These are phyloP conservation scores for Morpho helenor DNA, from an alignment of 2,888 invertebrate species.

Conservation along the genomic window DNA sequence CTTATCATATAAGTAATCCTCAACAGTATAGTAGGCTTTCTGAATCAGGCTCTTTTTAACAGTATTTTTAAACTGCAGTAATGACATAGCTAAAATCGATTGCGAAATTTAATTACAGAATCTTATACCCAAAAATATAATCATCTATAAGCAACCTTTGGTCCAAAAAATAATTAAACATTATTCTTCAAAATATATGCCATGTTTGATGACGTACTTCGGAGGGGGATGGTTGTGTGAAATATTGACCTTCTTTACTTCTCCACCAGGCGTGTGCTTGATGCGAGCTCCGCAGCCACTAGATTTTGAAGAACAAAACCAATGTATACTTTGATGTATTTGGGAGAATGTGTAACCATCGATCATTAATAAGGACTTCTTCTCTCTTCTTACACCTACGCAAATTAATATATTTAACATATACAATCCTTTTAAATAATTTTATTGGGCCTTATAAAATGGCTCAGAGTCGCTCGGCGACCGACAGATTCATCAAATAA, in stretches of 20 bases:
- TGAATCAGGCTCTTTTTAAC: no score
- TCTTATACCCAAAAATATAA: neutral
- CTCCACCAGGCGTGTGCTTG: slow-evolving; percentile 21
- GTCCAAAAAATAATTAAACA: neutral
- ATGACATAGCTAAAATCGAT: neutral
- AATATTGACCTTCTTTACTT: slow-evolving; percentile 27
- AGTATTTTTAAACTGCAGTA: no score
- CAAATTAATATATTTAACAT: neutral
- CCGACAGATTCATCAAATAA: no score
- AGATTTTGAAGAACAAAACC: slow-evolving; percentile 43
- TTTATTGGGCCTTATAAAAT: no score
- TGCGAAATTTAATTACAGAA: neutral
- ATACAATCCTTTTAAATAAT: neutral
- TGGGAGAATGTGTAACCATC: slow-evolving; percentile 44
- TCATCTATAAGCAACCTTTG: neutral
- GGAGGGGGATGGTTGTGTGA: slow-evolving; percentile 35
- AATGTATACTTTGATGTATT: slow-evolving; percentile 36
- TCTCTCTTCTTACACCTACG: slow-evolving; percentile 18
- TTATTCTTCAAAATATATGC: slow-evolving; percentile 31
- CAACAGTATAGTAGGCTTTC: no score
- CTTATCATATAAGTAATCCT: no score
- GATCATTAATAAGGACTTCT: slow-evolving; percentile 41
- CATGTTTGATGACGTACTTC: slow-evolving; percentile 29
- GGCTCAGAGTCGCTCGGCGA: no score
- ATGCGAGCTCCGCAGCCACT: slow-evolving; percentile 36